Evolutionary conservation across 2,113 vertebrate genomes (phyloP).

Genomic region (Thalassoma bifasciatum): DNA sequence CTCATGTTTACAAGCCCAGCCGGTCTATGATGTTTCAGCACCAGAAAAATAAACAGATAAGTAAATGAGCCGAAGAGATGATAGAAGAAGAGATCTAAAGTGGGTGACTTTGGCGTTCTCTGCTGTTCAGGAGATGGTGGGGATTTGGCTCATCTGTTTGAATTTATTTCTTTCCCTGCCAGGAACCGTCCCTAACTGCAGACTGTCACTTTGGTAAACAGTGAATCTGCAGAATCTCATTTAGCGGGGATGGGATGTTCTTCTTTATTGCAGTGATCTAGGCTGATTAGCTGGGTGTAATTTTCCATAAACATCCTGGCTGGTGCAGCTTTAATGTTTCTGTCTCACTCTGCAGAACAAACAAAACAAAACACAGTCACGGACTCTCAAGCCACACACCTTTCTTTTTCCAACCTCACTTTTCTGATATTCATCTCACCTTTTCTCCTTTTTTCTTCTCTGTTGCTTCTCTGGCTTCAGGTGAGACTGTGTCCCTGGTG

Average conservation of each 20-base stretch:
- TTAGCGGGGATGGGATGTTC: slow-evolving; percentile 46
- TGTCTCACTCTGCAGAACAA: slow-evolving; percentile 23
- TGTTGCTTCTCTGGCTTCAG: slow-evolving; percentile 66
- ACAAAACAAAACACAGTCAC: slow-evolving; percentile 5
- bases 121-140: slow-evolving; percentile 18
- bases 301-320: slow-evolving; percentile 59
- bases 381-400: neutral
- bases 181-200: slow-evolving; percentile 23
- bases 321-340: slow-evolving; percentile 40
- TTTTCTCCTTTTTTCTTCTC: neutral
- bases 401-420: neutral
- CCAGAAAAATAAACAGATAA: neutral
- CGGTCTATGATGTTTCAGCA: slow-evolving; percentile 28
- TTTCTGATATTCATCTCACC: neutral
- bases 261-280: slow-evolving; percentile 57
- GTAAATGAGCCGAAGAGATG: neutral
- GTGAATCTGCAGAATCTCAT: slow-evolving; percentile 57
- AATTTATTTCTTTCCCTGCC: slow-evolving; percentile 31
- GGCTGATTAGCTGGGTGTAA: slow-evolving; percentile 60
- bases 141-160: slow-evolving; percentile 25
- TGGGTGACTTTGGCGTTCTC: slow-evolving; percentile 9
- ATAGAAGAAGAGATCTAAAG: slow-evolving; percentile 4
- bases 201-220: slow-evolving; percentile 35
- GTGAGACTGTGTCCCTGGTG: slow-evolving; percentile 96
- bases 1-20: slow-evolving; percentile 6